These are phyloP conservation scores for Tuberolachnus salignus DNA, from an alignment of 2,888 invertebrate species.

Conservation along the genomic window DNA sequence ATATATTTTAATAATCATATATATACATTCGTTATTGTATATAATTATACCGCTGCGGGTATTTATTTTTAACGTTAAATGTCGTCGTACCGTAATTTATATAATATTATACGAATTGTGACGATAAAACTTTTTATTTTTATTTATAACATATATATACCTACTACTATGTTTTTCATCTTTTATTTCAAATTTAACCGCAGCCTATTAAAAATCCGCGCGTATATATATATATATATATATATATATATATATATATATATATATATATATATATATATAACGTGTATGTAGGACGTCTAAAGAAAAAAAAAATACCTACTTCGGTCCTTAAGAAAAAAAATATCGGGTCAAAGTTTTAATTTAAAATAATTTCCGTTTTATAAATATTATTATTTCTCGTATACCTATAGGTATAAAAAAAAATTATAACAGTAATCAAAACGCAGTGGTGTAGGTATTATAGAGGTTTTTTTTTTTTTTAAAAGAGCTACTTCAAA, in stretches of 20 bases:
- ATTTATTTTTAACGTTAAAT: not conserved
- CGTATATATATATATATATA: not conserved
- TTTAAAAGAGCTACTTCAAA: not conserved
- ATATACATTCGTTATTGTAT: not conserved
- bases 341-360: constrained; percentile 17
- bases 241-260: too few species aligned
- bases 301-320: constrained; percentile 27
- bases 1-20: not conserved
- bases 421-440: not conserved
- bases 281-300: not conserved
- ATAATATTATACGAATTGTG: not conserved
- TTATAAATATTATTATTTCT: not conserved
- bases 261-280: constrained; percentile 15
- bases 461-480: not conserved
- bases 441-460: not conserved
- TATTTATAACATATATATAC: not conserved
- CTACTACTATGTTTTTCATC: not conserved
- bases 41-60: not conserved
- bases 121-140: not conserved
- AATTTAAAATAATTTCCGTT: not conserved
- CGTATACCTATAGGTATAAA: not conserved
- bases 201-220: not conserved
- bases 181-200: constrained; percentile 2
- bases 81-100: not conserved
- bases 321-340: constrained; percentile 26